A percentile compares a stretch with the other conserved stretches of the same genome.
phyloP scores from a whole-genome alignment of 2,113 vertebrate genomes.

The Cyanistes caeruleus region DNA sequence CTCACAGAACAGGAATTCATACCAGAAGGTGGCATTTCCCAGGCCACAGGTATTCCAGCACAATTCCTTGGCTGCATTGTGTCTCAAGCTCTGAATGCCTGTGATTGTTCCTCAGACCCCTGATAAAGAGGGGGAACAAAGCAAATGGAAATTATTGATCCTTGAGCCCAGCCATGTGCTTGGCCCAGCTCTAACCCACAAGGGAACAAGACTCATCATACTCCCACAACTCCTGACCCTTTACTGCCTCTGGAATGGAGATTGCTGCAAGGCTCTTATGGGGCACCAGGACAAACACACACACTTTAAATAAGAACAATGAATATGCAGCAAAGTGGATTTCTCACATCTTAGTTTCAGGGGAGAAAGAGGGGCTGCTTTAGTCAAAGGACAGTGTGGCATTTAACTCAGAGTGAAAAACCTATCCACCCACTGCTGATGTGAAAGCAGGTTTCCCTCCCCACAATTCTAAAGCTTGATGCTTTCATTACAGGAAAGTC shows the following conservation, averaged over 20 bases:
- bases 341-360: neutral
- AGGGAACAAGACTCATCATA: neutral
- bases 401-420: conserved; percentile 61
- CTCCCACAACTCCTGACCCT: neutral
- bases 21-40: neutral
- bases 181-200: neutral
- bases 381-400: conserved; percentile 53
- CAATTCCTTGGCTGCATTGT: neutral
- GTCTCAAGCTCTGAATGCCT: neutral
- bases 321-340: neutral
- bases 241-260: neutral
- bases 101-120: neutral
- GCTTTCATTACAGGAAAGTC: conserved; percentile 54
- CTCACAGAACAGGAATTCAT: neutral
- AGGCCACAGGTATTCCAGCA: neutral
- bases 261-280: neutral
- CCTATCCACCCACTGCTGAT: conserved; percentile 22
- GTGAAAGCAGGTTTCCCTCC: conserved; percentile 43
- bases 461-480: neutral
- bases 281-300: neutral
- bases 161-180: neutral
- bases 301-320: neutral
- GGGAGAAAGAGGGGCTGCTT: neutral
- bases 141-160: neutral
- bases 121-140: neutral